phyloP scores from a whole-genome alignment of 1,140 invertebrate species.

The Drosophila repleta region DNA sequence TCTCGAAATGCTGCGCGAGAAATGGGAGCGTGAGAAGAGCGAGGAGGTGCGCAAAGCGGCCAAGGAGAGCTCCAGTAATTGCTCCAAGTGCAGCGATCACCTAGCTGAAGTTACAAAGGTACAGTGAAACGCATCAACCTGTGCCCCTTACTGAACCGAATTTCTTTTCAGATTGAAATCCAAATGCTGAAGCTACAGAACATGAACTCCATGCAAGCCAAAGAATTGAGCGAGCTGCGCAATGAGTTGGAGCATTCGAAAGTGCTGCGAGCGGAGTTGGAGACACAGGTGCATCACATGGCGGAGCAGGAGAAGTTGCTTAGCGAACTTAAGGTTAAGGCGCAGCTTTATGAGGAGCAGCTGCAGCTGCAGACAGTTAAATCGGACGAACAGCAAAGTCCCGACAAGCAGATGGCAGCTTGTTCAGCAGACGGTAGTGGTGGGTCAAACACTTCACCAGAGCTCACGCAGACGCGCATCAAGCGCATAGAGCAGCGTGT shows the following conservation, averaged over 20 bases:
- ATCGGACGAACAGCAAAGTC: not conserved
- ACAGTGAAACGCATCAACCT: not conserved
- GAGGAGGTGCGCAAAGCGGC: conserved; percentile 36
- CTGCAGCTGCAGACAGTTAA: conserved; percentile 26
- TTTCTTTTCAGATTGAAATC: conserved; percentile 67
- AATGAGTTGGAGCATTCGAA: conserved; percentile 44
- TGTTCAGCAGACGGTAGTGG: not conserved
- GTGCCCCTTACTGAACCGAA: not conserved
- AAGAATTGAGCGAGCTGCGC: conserved; percentile 47
- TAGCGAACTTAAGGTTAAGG: conserved; percentile 85
- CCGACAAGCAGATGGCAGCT: not conserved
- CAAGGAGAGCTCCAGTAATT: conserved; percentile 59
- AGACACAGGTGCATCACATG: conserved; percentile 63
- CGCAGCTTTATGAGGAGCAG: conserved; percentile 85
- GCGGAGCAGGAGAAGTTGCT: conserved; percentile 85
- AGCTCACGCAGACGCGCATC: conserved; percentile 53
- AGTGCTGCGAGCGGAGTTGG: conserved; percentile 42
- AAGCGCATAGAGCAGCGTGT: conserved; percentile 84
- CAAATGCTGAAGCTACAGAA: conserved; percentile 71
- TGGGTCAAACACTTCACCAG: conserved; percentile 26
- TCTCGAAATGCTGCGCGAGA: conserved; percentile 53
- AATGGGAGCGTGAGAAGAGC: conserved; percentile 59
- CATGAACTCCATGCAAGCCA: conserved; percentile 55
- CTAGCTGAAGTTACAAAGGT: conserved; percentile 75
- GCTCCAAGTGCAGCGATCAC: conserved; percentile 71